Base-by-base conservation (phyloP, 1,140 invertebrate species). In the Procambarus clarkii region DNA sequence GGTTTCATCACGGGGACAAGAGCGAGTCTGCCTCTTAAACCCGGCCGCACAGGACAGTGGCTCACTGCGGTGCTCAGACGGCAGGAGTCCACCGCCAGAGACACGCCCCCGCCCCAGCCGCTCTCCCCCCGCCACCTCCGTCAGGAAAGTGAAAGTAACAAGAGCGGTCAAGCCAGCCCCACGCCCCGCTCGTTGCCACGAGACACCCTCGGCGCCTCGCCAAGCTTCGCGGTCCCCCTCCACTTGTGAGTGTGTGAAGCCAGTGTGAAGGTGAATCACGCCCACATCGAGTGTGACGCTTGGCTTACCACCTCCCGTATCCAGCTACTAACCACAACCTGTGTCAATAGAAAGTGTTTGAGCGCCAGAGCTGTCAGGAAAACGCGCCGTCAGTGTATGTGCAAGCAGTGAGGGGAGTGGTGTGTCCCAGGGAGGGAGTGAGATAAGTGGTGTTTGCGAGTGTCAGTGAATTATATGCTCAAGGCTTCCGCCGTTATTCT, bases 61-160 rank as follows among this genome's bases (percentile, higher is more conserved):
- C 77, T 88, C 86, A 88, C 78, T 71, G 78, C 86, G 54, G 77
- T 77, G 85, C 77, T 46, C 77, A 81, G 78, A 54, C 48, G 50
- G 77, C 86, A 69, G 86, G 54, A 46, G 58, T 60, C 60, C 86
- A 88, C 34, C 77, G 34, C 34, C 34, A 34, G 34, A 34, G 50
- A 64, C 77, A 81, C 60, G 60, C 77, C 34, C 48, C 44, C 54
- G 18, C 77, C 21, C 77, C 77, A 44, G 69, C 34, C 24, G 54
- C 69, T 69, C 64, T 69, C 11, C 64, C 64, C 34, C 34, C 34
- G 34, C 11, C 8, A 74, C 69, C 69, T 74, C 69, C 50, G 2
- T 69, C 80, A 84, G 81, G 88, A 90, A 90, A 90, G 88, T 90
- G 88, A 90, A 90, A 83, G 88, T 77, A 77, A 60, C n/a, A 54